phyloP scores from a whole-genome alignment of 2,113 vertebrate genomes.

The human (Homo sapiens) region GRCh38 chr4:27349001-27349500 shows the following conservation, averaged over 20 bases:
- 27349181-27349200: not conserved
- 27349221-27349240: not conserved
- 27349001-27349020: not conserved
- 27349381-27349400: not conserved
- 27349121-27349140: not conserved
- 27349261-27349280: not conserved
- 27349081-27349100: not conserved
- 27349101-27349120: not conserved
- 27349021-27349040: no score
- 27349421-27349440: not conserved
- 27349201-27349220: not conserved
- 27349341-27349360: not conserved
- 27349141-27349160: not conserved
- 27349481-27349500: not conserved
- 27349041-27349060: not conserved
- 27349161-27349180: not conserved
- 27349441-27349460: not conserved
- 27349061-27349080: not conserved
- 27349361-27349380: not conserved
- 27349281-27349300: not conserved
- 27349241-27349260: not conserved
- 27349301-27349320: not conserved
- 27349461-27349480: not conserved
- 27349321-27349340: not conserved
- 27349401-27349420: not conserved